A percentile compares a stretch with the other conserved stretches of the same genome.
Evolutionary conservation across 2,888 invertebrate genomes (phyloP).

Genomic region (Malthinus seriepunctatus): DNA sequence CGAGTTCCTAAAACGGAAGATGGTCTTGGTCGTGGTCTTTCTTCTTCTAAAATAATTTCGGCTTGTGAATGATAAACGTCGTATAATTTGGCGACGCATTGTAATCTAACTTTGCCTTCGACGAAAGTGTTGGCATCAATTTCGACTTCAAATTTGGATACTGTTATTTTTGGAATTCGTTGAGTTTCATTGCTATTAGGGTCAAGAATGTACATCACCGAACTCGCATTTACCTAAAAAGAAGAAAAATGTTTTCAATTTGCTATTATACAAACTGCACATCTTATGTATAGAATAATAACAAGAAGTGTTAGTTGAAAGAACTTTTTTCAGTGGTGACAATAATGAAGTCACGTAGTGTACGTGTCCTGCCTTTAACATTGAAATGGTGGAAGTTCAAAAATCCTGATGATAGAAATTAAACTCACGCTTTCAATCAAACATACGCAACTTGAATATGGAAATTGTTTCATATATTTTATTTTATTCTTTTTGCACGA

Average conservation of each 20-base stretch:
- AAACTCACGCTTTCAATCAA: constrained; percentile 32
- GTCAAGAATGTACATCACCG: constrained; percentile 37
- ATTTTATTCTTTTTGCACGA: not conserved
- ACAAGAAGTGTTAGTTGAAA: constrained; percentile 25
- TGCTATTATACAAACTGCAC: constrained; percentile 28
- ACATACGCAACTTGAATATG: constrained; percentile 26
- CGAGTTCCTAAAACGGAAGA: constrained; percentile 72
- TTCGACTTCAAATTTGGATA: constrained; percentile 61
- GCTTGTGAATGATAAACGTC: constrained; percentile 67
- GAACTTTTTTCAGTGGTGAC: constrained; percentile 27
- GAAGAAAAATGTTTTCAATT: constrained; percentile 31
- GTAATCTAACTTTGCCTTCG: constrained; percentile 66
- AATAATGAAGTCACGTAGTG: constrained; percentile 36
- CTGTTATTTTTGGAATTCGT: constrained; percentile 42
- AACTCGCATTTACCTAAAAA: constrained; percentile 46
- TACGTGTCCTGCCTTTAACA: constrained; percentile 28
- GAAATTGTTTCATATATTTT: constrained; percentile 8
- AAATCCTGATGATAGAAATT: constrained; percentile 32
- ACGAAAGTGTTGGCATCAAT: constrained; percentile 67
- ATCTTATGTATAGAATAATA: constrained; percentile 26
- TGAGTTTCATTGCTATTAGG: constrained; percentile 37
- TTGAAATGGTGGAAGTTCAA: constrained; percentile 22
- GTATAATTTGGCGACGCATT: constrained; percentile 70
- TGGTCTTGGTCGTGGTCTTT: constrained; percentile 73
- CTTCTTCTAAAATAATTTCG: constrained; percentile 70